phyloP scores from a whole-genome alignment of 2,888 invertebrate genomes.

The Fragum sueziense region DNA sequence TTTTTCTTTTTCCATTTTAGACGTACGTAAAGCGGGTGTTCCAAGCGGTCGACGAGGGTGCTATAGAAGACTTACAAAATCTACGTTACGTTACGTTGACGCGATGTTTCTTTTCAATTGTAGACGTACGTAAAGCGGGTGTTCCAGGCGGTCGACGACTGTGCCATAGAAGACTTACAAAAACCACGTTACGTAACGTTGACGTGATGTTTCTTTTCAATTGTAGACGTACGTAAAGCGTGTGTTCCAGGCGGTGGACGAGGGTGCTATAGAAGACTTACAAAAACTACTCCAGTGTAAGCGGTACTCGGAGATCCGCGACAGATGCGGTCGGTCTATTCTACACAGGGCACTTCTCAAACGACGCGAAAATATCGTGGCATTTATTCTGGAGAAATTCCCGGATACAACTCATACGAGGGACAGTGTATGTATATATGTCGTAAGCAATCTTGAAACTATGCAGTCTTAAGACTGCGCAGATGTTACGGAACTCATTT shows the following conservation, averaged over 20 bases:
- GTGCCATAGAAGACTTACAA: conserved; percentile 71
- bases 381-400: conserved; percentile 73
- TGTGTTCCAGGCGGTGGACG: conserved; percentile 75
- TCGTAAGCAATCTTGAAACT: too few species aligned
- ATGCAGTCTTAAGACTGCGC: too few species aligned
- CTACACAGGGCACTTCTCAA: conserved; percentile 77
- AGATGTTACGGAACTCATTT: too few species aligned
- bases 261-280: conserved; percentile 71
- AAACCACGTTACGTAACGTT: too few species aligned
- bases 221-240: conserved; percentile 69
- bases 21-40: conserved; percentile 73
- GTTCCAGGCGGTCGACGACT: conserved; percentile 74
- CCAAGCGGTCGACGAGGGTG: conserved; percentile 73
- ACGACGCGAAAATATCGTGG: conserved; percentile 65
- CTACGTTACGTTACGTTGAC: too few species aligned
- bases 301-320: conserved; percentile 73
- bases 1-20: too few species aligned
- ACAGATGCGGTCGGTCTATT: conserved; percentile 77
- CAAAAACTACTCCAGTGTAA: conserved; percentile 75
- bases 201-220: background rate
- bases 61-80: conserved; percentile 71
- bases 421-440: conserved; percentile 74
- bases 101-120: background rate
- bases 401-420: conserved; percentile 70
- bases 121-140: conserved; percentile 72